Conservation (phyloP, 2,888 invertebrate genomes). For the Chromoteleia sp. region DNA sequence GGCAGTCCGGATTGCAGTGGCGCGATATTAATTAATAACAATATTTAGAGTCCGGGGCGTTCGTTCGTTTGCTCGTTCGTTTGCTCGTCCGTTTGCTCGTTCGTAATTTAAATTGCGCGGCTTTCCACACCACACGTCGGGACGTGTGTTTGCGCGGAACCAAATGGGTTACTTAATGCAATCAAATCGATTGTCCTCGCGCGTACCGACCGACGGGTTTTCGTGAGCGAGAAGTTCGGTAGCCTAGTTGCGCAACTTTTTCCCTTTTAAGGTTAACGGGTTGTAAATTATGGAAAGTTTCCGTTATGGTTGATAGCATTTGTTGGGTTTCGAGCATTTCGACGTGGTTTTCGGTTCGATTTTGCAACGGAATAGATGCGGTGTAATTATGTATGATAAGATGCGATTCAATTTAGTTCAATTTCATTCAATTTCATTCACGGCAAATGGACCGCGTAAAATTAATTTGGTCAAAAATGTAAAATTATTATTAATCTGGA, state of each 20-base stretch:
- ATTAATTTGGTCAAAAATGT: too few species aligned
- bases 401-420: too few species aligned
- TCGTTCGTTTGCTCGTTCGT: constrained; percentile 7
- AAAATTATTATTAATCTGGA: too few species aligned
- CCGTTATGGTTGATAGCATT: too few species aligned
- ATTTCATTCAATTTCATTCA: too few species aligned
- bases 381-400: constrained; percentile 4
- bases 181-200: constrained; percentile 56
- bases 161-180: constrained; percentile 49
- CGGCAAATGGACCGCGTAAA: too few species aligned
- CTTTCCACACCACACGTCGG: constrained; percentile 33
- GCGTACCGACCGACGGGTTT: constrained; percentile 18
- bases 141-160: constrained; percentile 5
- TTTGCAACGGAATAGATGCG: not conserved
- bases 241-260: not conserved
- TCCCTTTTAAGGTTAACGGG: not conserved
- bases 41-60: constrained; percentile 7
- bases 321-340: not conserved
- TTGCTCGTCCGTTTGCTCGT: constrained; percentile 15
- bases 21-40: constrained; percentile 42
- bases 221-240: constrained; percentile 8
- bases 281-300: not conserved
- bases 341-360: not conserved
- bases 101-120: constrained; percentile 32
- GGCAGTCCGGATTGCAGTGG: not conserved